phyloP scores from a whole-genome alignment of 2,797 vertebrate genomes.

The Gymnodraco acuticeps region DNA sequence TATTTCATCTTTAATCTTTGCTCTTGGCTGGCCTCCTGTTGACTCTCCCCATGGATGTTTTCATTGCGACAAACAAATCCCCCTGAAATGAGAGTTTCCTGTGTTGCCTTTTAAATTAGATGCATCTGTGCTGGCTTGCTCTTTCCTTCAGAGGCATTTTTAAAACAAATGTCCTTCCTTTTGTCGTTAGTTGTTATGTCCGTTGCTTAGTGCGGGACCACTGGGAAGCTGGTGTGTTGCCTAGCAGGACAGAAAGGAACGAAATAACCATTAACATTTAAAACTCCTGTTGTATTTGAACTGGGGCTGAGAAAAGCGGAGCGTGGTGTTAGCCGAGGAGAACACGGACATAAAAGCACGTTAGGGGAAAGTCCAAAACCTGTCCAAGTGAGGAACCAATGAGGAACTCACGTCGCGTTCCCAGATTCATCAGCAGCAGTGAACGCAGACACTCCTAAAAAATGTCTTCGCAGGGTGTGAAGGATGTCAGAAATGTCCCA shows the following conservation, averaged over 20 bases:
- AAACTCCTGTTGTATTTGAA: slow-evolving; percentile 58
- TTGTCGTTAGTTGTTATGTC: slow-evolving; percentile 52
- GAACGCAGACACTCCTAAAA: background rate
- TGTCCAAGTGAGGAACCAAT: slow-evolving; percentile 17
- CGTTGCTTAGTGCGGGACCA: slow-evolving; percentile 55
- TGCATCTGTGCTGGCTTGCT: slow-evolving; percentile 40
- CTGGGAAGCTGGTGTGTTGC: slow-evolving; percentile 58
- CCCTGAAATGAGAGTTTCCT: slow-evolving; percentile 62
- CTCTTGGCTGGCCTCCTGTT: slow-evolving; percentile 50
- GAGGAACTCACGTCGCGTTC: slow-evolving; percentile 23
- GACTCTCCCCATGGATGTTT: slow-evolving; percentile 61
- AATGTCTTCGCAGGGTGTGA: slow-evolving; percentile 29
- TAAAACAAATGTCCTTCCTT: slow-evolving; percentile 35
- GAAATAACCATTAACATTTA: slow-evolving; percentile 65
- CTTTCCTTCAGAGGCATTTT: slow-evolving; percentile 46
- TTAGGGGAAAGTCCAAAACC: background rate
- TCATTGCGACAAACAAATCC: slow-evolving; percentile 64
- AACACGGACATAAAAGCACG: slow-evolving; percentile 27
- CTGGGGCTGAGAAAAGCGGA: slow-evolving; percentile 36
- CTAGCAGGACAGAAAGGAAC: slow-evolving; percentile 64
- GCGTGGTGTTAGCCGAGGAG: slow-evolving; percentile 25
- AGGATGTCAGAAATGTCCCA: slow-evolving; percentile 12
- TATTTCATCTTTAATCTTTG: slow-evolving; percentile 47
- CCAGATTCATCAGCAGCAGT: slow-evolving; percentile 29
- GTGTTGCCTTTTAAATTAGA: slow-evolving; percentile 59